These are phyloP conservation scores for Halictus ligatus DNA, from an alignment of 2,888 invertebrate species.

Conservation along the genomic window DNA sequence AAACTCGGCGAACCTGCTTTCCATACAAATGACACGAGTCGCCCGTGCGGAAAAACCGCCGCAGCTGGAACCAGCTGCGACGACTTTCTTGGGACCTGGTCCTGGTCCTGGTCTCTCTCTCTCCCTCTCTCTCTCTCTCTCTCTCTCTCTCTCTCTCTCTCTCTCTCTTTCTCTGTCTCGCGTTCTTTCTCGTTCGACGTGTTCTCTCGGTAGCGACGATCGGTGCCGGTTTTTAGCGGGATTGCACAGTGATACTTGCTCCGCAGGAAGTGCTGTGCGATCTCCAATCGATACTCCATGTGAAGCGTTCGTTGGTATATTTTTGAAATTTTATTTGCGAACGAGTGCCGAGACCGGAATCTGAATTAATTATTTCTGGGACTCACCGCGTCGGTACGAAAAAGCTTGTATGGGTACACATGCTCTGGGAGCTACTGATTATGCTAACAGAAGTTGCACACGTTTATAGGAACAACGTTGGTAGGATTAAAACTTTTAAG, in stretches of 20 bases:
- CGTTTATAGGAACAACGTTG: background rate
- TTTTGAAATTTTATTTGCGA: background rate
- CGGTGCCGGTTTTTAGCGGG: background rate
- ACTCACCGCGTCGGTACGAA: background rate
- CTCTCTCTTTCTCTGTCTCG: no score
- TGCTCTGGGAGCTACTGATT: background rate
- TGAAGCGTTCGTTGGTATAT: background rate
- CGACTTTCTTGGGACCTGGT: conserved; percentile 7
- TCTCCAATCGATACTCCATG: background rate
- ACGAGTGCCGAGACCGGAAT: background rate
- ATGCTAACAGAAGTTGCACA: background rate
- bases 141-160: background rate
- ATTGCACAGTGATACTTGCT: background rate
- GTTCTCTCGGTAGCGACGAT: background rate
- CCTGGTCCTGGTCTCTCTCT: background rate
- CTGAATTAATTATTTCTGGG: background rate
- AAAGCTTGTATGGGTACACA: background rate
- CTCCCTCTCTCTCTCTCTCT: no score
- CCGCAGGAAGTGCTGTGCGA: background rate
- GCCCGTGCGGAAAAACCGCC: conserved; percentile 1
- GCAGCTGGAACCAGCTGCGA: conserved; percentile 1
- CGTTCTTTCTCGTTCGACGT: background rate
- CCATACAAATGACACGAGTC: conserved; percentile 14
- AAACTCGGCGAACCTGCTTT: conserved; percentile 26
- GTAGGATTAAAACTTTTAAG: background rate